Evolutionary conservation across 1,140 invertebrate genomes (phyloP).

Genomic region (Coelopa frigida): DNA sequence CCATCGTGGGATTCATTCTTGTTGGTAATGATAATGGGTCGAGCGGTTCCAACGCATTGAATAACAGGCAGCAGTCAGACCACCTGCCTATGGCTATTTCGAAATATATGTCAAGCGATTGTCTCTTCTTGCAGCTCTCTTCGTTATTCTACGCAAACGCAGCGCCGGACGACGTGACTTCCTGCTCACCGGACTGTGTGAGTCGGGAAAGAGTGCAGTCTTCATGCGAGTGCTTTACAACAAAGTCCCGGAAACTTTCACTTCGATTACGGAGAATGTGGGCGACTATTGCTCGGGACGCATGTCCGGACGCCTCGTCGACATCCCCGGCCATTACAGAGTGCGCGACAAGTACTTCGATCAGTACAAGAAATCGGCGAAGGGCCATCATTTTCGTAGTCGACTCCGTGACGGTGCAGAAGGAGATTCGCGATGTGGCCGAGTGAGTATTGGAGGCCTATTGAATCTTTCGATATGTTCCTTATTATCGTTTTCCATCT

Average conservation of each 20-base stretch:
- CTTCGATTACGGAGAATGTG: conserved; percentile 78
- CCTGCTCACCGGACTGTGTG: conserved; percentile 72
- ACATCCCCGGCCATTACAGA: conserved; percentile 85
- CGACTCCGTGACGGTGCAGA: conserved; percentile 74
- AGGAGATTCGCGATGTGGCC: conserved; percentile 86
- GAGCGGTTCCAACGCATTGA: no score
- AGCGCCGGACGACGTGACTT: conserved; percentile 44
- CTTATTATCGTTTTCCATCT: conserved; percentile 20
- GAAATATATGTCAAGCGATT: no score
- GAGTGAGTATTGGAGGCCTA: no score
- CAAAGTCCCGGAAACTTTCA: conserved; percentile 68
- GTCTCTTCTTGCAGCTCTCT: conserved; percentile 29
- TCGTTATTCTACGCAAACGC: conserved; percentile 37
- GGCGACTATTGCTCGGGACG: conserved; percentile 57
- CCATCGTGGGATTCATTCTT: conserved; percentile 49
- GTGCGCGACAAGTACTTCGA: conserved; percentile 78
- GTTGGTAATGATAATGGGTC: conserved; percentile 48
- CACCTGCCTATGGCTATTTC: no score
- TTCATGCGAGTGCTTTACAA: conserved; percentile 66
- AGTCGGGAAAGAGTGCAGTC: conserved; percentile 80
- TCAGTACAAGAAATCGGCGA: conserved; percentile 66
- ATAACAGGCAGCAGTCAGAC: no score
- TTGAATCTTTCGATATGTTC: no score
- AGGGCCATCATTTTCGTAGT: conserved; percentile 78
- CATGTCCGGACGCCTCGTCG: conserved; percentile 64